These are phyloP conservation scores for Anarhynchus alexandrinus DNA, from an alignment of 2,113 vertebrate genomes.

Conservation along the genomic window DNA sequence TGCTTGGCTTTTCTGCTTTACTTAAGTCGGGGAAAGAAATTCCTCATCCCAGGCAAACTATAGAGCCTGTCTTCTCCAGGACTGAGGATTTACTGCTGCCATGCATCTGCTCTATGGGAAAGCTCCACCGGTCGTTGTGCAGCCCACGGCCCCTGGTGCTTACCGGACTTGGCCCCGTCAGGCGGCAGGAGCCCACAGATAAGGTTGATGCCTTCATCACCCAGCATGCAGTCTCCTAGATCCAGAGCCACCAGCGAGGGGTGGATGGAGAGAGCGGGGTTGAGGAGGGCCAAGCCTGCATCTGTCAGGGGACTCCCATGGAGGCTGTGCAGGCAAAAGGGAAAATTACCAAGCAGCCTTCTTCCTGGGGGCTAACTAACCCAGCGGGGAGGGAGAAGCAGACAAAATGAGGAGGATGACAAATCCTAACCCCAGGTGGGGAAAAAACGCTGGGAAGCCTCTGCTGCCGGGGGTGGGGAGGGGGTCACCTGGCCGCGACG, in stretches of 20 bases:
- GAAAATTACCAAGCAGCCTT: background rate
- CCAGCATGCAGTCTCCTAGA: constrained; percentile 94
- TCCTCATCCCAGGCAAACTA: background rate
- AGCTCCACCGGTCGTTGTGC: background rate
- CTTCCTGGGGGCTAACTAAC: background rate
- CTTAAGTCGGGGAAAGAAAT: background rate
- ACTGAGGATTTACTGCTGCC: background rate
- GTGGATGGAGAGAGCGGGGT: constrained; percentile 87
- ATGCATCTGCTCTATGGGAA: background rate
- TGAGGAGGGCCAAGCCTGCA: constrained; percentile 87
- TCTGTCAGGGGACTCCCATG: constrained; percentile 92
- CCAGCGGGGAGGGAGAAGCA: background rate
- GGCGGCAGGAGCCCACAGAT: constrained; percentile 94
- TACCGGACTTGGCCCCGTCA: constrained; percentile 95
- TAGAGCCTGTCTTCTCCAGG: background rate
- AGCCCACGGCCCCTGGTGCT: constrained; percentile 26
- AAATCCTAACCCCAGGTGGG: background rate
- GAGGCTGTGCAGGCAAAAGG: constrained; percentile 76
- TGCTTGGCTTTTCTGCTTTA: background rate
- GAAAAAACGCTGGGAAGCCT: background rate
- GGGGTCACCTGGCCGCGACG: rapidly evolving
- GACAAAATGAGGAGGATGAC: background rate
- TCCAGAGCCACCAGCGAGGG: constrained; percentile 91
- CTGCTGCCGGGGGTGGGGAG: background rate
- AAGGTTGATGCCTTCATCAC: constrained; percentile 89